Conservation (phyloP, 2,797 vertebrate genomes). For the Lithobates pipiens region DNA sequence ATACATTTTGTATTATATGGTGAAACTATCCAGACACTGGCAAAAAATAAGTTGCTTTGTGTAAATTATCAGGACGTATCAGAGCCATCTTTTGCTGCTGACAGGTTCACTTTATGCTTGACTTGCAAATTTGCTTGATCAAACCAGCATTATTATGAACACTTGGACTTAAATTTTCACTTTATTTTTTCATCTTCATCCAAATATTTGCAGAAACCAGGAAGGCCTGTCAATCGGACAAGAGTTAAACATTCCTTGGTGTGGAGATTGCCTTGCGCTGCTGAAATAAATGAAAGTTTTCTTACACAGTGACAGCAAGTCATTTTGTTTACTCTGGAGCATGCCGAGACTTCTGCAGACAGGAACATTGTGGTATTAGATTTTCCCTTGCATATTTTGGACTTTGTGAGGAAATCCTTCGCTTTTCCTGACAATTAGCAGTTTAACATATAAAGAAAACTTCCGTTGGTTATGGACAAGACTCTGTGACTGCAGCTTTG, state of each 20-base stretch:
- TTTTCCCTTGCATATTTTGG: constrained; percentile 53
- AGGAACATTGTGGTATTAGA: constrained; percentile 32
- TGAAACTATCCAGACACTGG: too few relatives aligned
- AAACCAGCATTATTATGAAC: too few relatives aligned
- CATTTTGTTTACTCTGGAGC: constrained; percentile 45
- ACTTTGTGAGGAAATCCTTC: constrained; percentile 57
- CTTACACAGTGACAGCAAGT: constrained; percentile 1
- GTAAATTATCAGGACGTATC: too few relatives aligned
- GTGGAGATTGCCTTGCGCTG: constrained; percentile 5
- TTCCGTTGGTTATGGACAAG: constrained; percentile 51
- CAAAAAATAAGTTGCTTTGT: too few relatives aligned
- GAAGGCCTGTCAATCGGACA: constrained; percentile 2
- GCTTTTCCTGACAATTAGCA: constrained; percentile 61
- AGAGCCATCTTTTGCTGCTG: too few relatives aligned
- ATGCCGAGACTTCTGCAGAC: constrained; percentile 54
- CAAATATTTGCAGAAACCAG: constrained; percentile 24
- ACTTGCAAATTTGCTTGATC: too few relatives aligned
- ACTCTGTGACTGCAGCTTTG: constrained; percentile 20
- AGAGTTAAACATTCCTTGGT: constrained; percentile 5
- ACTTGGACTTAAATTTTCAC: too few relatives aligned
- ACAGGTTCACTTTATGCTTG: too few relatives aligned
- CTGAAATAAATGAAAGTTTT: constrained; percentile 19
- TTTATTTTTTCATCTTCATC: background rate
- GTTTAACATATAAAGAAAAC: constrained; percentile 57
- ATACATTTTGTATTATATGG: too few relatives aligned